Percentiles rank a stretch among this genome's conserved stretches.
phyloP scores from a whole-genome alignment of 2,888 invertebrate species.

The Macroteleia sp. region DNA sequence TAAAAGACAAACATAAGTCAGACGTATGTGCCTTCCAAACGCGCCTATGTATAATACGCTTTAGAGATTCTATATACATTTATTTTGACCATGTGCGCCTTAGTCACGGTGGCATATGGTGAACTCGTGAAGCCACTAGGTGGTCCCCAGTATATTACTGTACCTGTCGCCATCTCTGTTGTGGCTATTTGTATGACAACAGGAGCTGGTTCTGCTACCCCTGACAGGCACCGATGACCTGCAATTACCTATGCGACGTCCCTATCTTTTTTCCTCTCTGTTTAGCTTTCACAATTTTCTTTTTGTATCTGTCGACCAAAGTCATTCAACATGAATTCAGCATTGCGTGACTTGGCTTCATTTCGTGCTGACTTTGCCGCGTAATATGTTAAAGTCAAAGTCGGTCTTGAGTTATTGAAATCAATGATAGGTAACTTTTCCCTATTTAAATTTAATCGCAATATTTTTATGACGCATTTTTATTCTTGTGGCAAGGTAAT shows the following conservation, averaged over 20 bases:
- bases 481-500: neutral
- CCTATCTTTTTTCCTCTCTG: constrained; percentile 19
- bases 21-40: too few relatives aligned
- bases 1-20: too few relatives aligned
- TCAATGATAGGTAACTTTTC: constrained; percentile 10
- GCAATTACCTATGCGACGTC: constrained; percentile 66
- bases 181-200: constrained; percentile 79
- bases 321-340: constrained; percentile 22
- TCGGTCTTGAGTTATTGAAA: constrained; percentile 11
- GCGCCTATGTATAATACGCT: constrained; percentile 29
- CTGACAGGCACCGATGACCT: constrained; percentile 70
- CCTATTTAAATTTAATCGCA: constrained; percentile 1
- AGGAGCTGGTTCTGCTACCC: constrained; percentile 67
- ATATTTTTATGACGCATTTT: neutral
- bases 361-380: constrained; percentile 13
- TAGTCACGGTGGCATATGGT: constrained; percentile 83
- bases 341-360: constrained; percentile 48
- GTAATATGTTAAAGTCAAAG: constrained; percentile 2
- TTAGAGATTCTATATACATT: constrained; percentile 43
- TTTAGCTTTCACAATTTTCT: constrained; percentile 23
- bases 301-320: constrained; percentile 9
- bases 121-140: constrained; percentile 83
- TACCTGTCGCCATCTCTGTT: constrained; percentile 81
- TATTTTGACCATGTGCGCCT: constrained; percentile 81
- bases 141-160: constrained; percentile 82